Conservation (phyloP, 2,888 invertebrate species). For the Yponomeuta evonymella region DNA sequence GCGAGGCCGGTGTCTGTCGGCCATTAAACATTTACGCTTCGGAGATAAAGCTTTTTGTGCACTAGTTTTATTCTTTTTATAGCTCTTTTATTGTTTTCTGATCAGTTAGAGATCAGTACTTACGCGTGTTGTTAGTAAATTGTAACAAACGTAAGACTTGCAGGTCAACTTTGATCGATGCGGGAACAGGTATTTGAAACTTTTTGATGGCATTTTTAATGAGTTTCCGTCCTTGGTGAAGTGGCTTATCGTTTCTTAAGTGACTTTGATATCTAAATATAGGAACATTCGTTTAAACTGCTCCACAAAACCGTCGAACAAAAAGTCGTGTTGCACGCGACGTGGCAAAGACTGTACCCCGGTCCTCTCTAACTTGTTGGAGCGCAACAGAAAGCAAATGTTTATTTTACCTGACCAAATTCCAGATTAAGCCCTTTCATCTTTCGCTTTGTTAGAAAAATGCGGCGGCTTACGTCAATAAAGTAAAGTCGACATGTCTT, state of each 20-base stretch:
- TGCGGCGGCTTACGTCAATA: constrained; percentile 58
- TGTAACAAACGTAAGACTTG: constrained; percentile 22
- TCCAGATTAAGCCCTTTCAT: constrained; percentile 60
- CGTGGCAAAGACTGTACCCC: constrained; percentile 26
- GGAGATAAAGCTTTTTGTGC: constrained; percentile 67
- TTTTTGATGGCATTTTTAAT: constrained; percentile 10
- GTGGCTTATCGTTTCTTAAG: not conserved
- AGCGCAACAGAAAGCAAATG: constrained; percentile 48
- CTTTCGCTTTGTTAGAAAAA: constrained; percentile 51
- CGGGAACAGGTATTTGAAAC: not conserved
- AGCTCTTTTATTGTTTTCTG: constrained; percentile 59
- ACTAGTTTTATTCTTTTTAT: constrained; percentile 53
- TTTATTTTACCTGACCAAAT: constrained; percentile 61
- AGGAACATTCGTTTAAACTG: constrained; percentile 1
- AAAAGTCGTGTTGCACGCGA: constrained; percentile 18
- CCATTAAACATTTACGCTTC: constrained; percentile 68
- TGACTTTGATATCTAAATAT: not conserved
- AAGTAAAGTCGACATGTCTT: constrained; percentile 47
- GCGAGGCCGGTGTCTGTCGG: constrained; percentile 43
- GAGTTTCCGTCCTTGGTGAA: not conserved
- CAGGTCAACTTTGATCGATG: constrained; percentile 18
- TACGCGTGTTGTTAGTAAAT: constrained; percentile 17
- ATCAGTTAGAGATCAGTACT: constrained; percentile 46
- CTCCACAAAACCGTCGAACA: not conserved
- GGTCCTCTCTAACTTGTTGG: constrained; percentile 38